A percentile compares a stretch with the other conserved stretches of the same genome.
Conservation (phyloP, 2,797 vertebrate species). For the Peromyscus attwateri region DNA sequence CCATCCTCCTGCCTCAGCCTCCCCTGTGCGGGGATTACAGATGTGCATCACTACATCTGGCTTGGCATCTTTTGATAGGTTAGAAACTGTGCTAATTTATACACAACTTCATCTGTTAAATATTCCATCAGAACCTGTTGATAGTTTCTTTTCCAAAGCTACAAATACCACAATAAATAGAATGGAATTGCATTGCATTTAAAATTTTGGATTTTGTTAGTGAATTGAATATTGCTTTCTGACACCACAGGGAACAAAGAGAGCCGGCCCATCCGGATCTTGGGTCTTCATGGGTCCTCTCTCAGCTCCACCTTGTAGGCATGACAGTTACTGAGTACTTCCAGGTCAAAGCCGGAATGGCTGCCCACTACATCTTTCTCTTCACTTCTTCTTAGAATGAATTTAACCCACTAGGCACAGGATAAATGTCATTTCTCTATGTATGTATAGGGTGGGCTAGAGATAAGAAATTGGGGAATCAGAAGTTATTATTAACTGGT, state of each 20-base stretch:
- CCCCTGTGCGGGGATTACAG: not conserved
- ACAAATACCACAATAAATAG: not conserved
- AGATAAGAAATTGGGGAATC: not conserved
- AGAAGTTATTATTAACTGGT: not conserved
- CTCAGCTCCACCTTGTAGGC: too few relatives aligned
- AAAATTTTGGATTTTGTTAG: constrained; percentile 43
- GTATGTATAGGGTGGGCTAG: not conserved
- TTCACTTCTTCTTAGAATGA: constrained; percentile 12
- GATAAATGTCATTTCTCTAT: not conserved
- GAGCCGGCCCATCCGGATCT: too few relatives aligned
- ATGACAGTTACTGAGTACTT: too few relatives aligned
- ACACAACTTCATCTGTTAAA: not conserved
- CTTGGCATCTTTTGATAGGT: not conserved
- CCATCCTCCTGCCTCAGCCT: not conserved
- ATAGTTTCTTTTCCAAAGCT: not conserved
- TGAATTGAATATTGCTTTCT: constrained; percentile 1
- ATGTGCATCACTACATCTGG: not conserved
- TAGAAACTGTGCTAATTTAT: not conserved
- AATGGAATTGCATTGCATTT: not conserved
- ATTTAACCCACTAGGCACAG: constrained; percentile 25
- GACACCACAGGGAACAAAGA: too few relatives aligned
- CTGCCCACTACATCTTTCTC: too few relatives aligned
- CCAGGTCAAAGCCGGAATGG: too few relatives aligned
- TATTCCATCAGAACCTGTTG: constrained; percentile 38
- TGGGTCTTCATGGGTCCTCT: too few relatives aligned